phyloP scores from a whole-genome alignment of 2,888 invertebrate genomes.

The Clunio marinus region DNA sequence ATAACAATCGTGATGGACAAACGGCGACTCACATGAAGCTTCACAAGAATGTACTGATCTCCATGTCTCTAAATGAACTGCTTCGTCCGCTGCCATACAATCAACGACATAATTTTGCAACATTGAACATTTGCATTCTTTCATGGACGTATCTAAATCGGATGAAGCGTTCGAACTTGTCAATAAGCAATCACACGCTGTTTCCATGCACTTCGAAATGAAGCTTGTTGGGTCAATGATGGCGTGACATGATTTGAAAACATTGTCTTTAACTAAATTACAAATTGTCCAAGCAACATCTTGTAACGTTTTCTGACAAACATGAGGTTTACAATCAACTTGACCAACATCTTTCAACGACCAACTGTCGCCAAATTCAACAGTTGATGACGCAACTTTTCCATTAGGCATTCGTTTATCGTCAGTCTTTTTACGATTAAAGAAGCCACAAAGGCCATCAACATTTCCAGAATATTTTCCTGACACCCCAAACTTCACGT shows the following conservation, averaged over 20 bases:
- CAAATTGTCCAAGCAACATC: slow-evolving; percentile 65
- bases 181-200: slow-evolving; percentile 68
- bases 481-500: slow-evolving; percentile 67
- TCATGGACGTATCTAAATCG: slow-evolving; percentile 43
- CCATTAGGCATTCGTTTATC: slow-evolving; percentile 72
- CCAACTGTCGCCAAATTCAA: slow-evolving; percentile 76
- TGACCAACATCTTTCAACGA: slow-evolving; percentile 53
- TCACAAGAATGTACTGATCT: slow-evolving; percentile 68
- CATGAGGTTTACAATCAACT: slow-evolving; percentile 57
- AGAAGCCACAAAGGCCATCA: slow-evolving; percentile 77
- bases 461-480: slow-evolving; percentile 60
- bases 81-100: slow-evolving; percentile 63
- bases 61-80: slow-evolving; percentile 66
- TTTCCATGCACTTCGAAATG: slow-evolving; percentile 68
- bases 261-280: slow-evolving; percentile 60
- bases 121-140: slow-evolving; percentile 65
- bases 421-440: slow-evolving; percentile 61
- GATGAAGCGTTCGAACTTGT: slow-evolving; percentile 50
- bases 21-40: slow-evolving; percentile 65
- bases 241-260: slow-evolving; percentile 61
- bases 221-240: slow-evolving; percentile 65
- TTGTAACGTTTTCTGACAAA: slow-evolving; percentile 61
- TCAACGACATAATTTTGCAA: slow-evolving; percentile 68
- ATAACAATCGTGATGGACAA: slow-evolving; percentile 80
- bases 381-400: slow-evolving; percentile 56